Evolutionary conservation across 2,888 invertebrate genomes (phyloP), one percentile per base, ranked within the genome.

Genomic region (Anagyrus pseudococci): DNA sequence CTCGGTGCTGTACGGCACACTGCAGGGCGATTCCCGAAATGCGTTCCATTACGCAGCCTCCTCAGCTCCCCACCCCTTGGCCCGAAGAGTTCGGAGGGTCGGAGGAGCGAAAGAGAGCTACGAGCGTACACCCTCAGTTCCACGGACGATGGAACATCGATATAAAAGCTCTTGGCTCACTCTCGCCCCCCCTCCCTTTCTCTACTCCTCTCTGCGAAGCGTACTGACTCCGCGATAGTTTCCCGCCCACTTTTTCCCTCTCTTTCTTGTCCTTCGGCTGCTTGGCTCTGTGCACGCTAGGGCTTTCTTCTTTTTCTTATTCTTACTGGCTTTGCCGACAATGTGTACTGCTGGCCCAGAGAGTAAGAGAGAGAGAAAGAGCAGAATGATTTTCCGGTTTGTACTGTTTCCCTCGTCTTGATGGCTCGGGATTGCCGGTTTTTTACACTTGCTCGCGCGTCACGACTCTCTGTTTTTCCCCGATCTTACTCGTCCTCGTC

Each of bases 11-110:
- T 37, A 13, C 33, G 13, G 8, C 8, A 15, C 8, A 37, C n/a
- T n/a, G n/a, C 33, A 15, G 33, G 33, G 67, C 63, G 67, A 68
- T 70, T 70, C 66, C 58, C 59, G 63, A 67, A 68, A 70, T 62
- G 68, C 70, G 67, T 69, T 69, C 67, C 67, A 67, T 68, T 69
- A 69, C 64, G 66, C 57, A 54, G 41, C 55, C 43, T 23, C 47
- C 48, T 29, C 55, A n/a, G n/a, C 15, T 37, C 15, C 8, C 8
- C 8, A 4, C 33, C 33, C 2, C 3, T 8, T 8, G 33, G n/a
- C n/a, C n/a, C n/a, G n/a, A n/a, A n/a, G n/a, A n/a, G n/a, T 2
- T 37, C 33, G 33, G 15, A 37, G 33, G 33, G 15, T 8, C 3
- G 4, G 15, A 15, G 10, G 29, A 29, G 29, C 4, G 29, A 29